A percentile compares a stretch with the other conserved stretches of the same genome.
Evolutionary conservation across 2,113 vertebrate genomes (phyloP).

Genomic region (Dicentrarchus labrax): DNA sequence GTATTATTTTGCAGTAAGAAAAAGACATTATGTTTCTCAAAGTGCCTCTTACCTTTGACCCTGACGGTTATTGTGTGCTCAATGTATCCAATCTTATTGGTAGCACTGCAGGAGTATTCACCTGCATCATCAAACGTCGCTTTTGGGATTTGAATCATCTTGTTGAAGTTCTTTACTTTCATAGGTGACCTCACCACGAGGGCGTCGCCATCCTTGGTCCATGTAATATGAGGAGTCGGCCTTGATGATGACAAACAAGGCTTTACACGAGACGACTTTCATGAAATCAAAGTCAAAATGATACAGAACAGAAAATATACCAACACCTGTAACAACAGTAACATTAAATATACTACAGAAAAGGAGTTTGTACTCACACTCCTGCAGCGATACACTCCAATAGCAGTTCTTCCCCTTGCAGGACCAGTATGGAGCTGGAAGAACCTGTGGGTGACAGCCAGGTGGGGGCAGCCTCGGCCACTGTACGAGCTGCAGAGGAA

Average conservation of each 20-base stretch:
- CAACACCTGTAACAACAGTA: not conserved
- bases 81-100: slow-evolving; percentile 93
- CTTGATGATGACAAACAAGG: slow-evolving; percentile 77
- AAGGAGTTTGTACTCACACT: slow-evolving; percentile 86
- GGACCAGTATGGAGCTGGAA: slow-evolving; percentile 90
- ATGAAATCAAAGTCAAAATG: slow-evolving; percentile 20
- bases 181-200: slow-evolving; percentile 85
- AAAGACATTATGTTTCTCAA: not conserved
- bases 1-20: not conserved
- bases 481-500: slow-evolving; percentile 88
- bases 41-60: slow-evolving; percentile 90
- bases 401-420: slow-evolving; percentile 91
- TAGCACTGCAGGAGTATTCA: slow-evolving; percentile 93
- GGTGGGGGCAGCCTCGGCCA: slow-evolving; percentile 91
- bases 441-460: slow-evolving; percentile 93
- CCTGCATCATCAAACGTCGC: slow-evolving; percentile 91
- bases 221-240: slow-evolving; percentile 93
- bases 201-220: slow-evolving; percentile 93
- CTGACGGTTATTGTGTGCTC: slow-evolving; percentile 93
- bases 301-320: not conserved
- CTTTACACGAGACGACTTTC: slow-evolving; percentile 32
- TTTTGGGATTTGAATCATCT: slow-evolving; percentile 91
- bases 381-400: slow-evolving; percentile 97
- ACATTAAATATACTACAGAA: not conserved
- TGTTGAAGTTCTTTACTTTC: slow-evolving; percentile 94